These are phyloP conservation scores for Melieria crassipennis DNA, from an alignment of 2,888 invertebrate genomes.

Conservation along the genomic window DNA sequence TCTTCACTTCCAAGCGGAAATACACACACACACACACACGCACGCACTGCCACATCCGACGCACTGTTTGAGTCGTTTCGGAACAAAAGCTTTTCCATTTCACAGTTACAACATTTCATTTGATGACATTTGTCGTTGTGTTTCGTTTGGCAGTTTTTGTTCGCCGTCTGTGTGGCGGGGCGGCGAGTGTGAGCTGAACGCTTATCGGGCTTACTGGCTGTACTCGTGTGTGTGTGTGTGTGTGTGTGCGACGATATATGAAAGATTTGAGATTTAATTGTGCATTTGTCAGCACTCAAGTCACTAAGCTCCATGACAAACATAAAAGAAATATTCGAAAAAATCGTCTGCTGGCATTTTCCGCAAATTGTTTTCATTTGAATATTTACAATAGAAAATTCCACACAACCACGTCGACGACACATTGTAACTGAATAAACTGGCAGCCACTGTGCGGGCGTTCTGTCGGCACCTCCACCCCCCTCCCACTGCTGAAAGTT, in stretches of 20 bases:
- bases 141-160: not conserved
- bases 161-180: not conserved
- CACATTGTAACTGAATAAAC: too few species aligned
- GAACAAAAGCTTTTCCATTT: not conserved
- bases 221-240: constrained; percentile 22
- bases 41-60: not conserved
- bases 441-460: too few species aligned
- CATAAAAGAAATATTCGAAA: too few species aligned
- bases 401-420: too few species aligned
- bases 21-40: too few species aligned
- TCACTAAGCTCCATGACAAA: too few species aligned
- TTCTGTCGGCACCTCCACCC: too few species aligned
- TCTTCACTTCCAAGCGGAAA: not conserved
- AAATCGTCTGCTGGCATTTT: constrained; percentile 6
- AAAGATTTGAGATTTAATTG: not conserved
- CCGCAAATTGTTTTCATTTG: constrained; percentile 18
- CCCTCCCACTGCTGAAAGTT: too few species aligned
- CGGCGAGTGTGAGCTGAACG: not conserved
- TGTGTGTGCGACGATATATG: constrained; percentile 1
- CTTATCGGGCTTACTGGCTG: not conserved
- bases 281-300: too few species aligned
- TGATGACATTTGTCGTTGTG: not conserved
- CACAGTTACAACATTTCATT: constrained; percentile 1
- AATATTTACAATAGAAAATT: constrained; percentile 17
- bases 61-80: not conserved